A percentile compares a stretch with the other conserved stretches of the same genome.
Conservation (phyloP, 2,888 invertebrate species). For the Minunthozetes semirufus region DNA sequence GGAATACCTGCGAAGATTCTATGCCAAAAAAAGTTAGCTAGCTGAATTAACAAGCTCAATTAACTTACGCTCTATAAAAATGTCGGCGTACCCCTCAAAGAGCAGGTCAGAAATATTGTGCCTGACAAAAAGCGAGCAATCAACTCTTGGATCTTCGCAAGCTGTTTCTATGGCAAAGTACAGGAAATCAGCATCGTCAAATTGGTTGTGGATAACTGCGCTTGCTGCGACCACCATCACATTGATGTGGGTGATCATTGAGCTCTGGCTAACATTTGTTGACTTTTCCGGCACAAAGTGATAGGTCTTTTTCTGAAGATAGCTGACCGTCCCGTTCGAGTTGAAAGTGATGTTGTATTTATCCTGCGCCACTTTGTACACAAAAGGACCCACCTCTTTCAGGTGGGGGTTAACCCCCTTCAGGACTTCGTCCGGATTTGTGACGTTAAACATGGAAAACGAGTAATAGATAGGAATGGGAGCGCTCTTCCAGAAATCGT, state of each 20-base stretch:
- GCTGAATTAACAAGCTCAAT: no score
- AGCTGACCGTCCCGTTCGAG: conserved; percentile 44
- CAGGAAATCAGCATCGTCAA: neutral
- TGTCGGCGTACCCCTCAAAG: conserved; percentile 37
- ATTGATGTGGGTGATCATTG: conserved; percentile 43
- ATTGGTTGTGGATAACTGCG: neutral
- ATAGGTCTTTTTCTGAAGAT: conserved; percentile 42
- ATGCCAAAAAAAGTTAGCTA: no score
- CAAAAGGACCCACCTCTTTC: conserved; percentile 35
- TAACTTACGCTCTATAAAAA: conserved; percentile 13
- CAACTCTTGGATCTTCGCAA: neutral
- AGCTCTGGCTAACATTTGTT: conserved; percentile 41
- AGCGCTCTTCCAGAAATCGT: conserved; percentile 33
- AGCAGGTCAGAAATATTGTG: conserved; percentile 34
- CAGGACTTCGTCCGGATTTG: conserved; percentile 31
- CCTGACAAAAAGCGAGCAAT: neutral
- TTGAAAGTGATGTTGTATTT: conserved; percentile 45
- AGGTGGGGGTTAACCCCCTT: conserved; percentile 25
- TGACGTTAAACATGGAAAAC: conserved; percentile 36
- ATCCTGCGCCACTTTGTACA: conserved; percentile 29
- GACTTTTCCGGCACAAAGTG: conserved; percentile 42
- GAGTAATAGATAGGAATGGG: conserved; percentile 33
- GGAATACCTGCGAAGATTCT: no score
- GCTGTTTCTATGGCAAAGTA: neutral
- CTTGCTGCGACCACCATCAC: conserved; percentile 40